Conservation (phyloP, 2,888 invertebrate genomes). For the Cephus pulcher region DNA sequence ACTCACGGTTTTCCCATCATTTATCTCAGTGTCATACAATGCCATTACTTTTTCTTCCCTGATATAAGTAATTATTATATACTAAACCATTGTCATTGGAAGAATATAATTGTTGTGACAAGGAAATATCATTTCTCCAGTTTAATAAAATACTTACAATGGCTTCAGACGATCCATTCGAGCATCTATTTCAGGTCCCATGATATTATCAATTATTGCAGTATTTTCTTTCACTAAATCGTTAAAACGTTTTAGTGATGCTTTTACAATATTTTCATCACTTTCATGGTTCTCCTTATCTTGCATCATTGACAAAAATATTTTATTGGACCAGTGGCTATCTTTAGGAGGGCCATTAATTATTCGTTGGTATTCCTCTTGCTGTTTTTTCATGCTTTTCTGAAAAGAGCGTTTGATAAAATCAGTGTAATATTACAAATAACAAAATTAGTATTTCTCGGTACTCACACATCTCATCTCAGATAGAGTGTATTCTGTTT, state of each 20-base stretch:
- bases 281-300: slow-evolving; percentile 28
- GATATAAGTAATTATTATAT: slow-evolving; percentile 14
- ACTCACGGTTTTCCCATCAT: slow-evolving; percentile 44
- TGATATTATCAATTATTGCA: slow-evolving; percentile 35
- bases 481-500: slow-evolving; percentile 52
- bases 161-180: slow-evolving; percentile 25
- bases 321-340: slow-evolving; percentile 51
- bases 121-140: background rate
- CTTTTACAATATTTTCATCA: slow-evolving; percentile 35
- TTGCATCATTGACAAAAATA: slow-evolving; percentile 48
- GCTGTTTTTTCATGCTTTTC: slow-evolving; percentile 52
- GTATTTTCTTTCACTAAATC: slow-evolving; percentile 43
- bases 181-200: slow-evolving; percentile 35
- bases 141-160: slow-evolving; percentile 31
- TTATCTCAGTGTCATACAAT: slow-evolving; percentile 43
- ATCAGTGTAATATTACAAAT: background rate
- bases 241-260: slow-evolving; percentile 43
- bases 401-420: slow-evolving; percentile 26
- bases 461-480: slow-evolving; percentile 53
- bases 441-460: background rate
- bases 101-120: background rate
- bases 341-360: slow-evolving; percentile 31
- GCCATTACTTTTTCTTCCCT: slow-evolving; percentile 45
- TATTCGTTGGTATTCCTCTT: slow-evolving; percentile 43
- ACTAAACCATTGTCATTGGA: background rate